phyloP scores from a whole-genome alignment of 2,888 invertebrate genomes.

The Syrphus vitripennis region DNA sequence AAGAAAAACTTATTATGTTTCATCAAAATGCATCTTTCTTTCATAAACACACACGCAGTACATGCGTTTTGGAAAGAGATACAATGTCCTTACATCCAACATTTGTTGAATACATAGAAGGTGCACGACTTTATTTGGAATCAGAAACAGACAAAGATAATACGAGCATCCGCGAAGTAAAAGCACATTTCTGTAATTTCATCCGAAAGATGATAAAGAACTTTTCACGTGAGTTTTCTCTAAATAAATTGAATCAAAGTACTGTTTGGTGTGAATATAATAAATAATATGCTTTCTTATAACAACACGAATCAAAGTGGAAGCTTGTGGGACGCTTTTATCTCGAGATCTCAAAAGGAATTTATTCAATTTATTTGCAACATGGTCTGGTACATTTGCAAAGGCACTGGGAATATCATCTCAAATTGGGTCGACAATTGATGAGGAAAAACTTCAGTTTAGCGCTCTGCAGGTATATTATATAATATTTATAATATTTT shows the following conservation, averaged over 20 bases:
- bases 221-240: constrained; percentile 89
- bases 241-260: constrained; percentile 17
- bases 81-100: constrained; percentile 92
- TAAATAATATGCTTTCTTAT: background rate
- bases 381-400: constrained; percentile 96
- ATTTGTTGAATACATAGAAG: constrained; percentile 97
- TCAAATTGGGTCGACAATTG: constrained; percentile 81
- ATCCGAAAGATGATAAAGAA: constrained; percentile 96
- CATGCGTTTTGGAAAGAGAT: constrained; percentile 91
- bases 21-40: background rate
- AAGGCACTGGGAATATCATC: constrained; percentile 84
- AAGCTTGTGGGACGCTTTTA: constrained; percentile 91
- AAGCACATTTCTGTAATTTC: constrained; percentile 96
- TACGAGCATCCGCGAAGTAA: constrained; percentile 92
- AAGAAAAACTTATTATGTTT: background rate
- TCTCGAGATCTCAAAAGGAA: constrained; percentile 93
- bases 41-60: constrained; percentile 83
- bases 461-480: constrained; percentile 84
- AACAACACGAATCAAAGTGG: constrained; percentile 86
- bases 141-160: constrained; percentile 97
- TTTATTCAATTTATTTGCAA: constrained; percentile 94
- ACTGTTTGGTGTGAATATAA: background rate
- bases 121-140: constrained; percentile 94
- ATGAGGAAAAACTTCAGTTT: constrained; percentile 84
- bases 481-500: background rate